Evolutionary conservation across 2,113 vertebrate genomes (phyloP), one percentile per base, ranked within the genome.

Genomic region (Amazona guildingii): DNA sequence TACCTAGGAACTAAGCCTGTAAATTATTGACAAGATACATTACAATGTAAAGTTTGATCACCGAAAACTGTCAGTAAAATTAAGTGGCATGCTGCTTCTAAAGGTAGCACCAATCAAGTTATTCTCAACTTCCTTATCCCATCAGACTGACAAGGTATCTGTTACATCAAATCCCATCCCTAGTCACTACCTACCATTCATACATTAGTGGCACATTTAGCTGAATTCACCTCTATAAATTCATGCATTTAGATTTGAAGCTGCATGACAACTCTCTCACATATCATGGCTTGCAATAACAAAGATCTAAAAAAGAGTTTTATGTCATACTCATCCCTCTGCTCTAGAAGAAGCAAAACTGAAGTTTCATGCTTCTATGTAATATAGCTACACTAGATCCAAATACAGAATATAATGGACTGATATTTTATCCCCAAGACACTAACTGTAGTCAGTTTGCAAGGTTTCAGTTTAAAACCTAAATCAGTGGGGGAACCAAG

Each of bases 1-100:
- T 80, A 75, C 54, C 92, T 86, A 93, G 67, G 96, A 90, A 96
- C 51, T 69, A 86, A 95, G n/a, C 19, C 41, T 70, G 75, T 76
- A 63, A 66, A 59, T 49, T 96, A 78, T 24, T 90, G 83, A 76
- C 20, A 79, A 41, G 52, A 92, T 33, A 68, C 52, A 77, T n/a
- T 31, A 57, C 59, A 95, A 31, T 70, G 43, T n/a, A 79, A 89
- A 84, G 69, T 76, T 86, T 55, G 33, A 63, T 44, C 73, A 72
- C 82, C 90, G 35, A 75, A 78, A 79, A 66, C 7, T 51, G 11
- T n/a, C 79, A 83, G 54, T 80, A 78, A 92, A 88, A 44, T 62
- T 51, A 84, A 77, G 6, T 54, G 25, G 21, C 70, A 76, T 64
- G 73, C 49, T 76, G 44, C 52, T 88, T 66, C n/a, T 41, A 49